Percentiles rank a stretch among this genome's conserved stretches.
These are phyloP conservation scores for Mohoua ochrocephala DNA, from an alignment of 2,113 vertebrate genomes.

Conservation along the genomic window DNA sequence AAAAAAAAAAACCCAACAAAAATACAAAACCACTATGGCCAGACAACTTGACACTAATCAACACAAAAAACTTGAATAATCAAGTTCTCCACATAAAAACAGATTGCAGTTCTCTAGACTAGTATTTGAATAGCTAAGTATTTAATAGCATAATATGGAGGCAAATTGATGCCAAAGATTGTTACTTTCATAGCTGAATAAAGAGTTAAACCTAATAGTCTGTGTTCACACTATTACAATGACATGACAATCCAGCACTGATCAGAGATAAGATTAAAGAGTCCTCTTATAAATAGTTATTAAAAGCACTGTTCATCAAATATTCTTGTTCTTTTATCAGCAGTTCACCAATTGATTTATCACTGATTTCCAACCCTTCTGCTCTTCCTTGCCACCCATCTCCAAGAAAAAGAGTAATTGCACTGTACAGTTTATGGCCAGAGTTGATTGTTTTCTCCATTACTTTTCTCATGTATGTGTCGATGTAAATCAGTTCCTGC, in stretches of 20 bases:
- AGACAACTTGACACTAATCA: slow-evolving; percentile 7
- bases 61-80: slow-evolving; percentile 22
- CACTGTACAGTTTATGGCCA: slow-evolving; percentile 21
- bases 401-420: slow-evolving; percentile 19
- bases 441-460: slow-evolving; percentile 25
- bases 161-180: slow-evolving; percentile 1
- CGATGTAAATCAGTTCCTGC: slow-evolving; percentile 28
- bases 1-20: neutral
- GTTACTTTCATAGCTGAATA: slow-evolving; percentile 30
- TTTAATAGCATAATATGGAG: slow-evolving; percentile 21
- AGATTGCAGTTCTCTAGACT: slow-evolving; percentile 30
- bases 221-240: slow-evolving; percentile 16
- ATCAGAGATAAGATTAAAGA: slow-evolving; percentile 21
- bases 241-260: slow-evolving; percentile 36
- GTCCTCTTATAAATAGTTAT: slow-evolving; percentile 28
- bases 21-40: neutral
- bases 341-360: neutral
- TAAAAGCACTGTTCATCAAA: slow-evolving; percentile 11
- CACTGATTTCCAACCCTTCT: neutral
- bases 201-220: slow-evolving; percentile 8
- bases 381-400: neutral
- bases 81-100: slow-evolving; percentile 8
- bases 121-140: slow-evolving; percentile 32
- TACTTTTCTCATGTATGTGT: neutral
- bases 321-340: neutral